These are phyloP conservation scores for Temnothorax nylanderi DNA, from an alignment of 1,140 invertebrate species.

Conservation along the genomic window DNA sequence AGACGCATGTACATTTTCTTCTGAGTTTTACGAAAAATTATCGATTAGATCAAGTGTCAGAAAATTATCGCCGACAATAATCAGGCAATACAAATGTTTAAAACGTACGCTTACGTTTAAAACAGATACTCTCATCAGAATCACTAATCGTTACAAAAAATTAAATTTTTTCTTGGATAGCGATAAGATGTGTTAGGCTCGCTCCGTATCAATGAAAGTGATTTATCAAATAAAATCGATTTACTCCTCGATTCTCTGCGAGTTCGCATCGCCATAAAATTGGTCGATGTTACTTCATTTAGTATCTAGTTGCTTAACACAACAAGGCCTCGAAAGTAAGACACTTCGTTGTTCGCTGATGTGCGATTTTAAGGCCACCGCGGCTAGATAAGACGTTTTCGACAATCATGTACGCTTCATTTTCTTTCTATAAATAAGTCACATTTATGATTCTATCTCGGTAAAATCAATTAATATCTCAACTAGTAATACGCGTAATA, in stretches of 20 bases:
- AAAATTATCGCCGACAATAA: slow-evolving; percentile 1
- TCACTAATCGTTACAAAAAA: not conserved
- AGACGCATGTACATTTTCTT: slow-evolving; percentile 63
- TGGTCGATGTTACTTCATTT: slow-evolving; percentile 41
- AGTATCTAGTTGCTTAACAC: slow-evolving; percentile 30
- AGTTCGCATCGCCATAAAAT: slow-evolving; percentile 34
- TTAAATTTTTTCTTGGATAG: not conserved
- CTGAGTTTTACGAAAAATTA: not conserved
- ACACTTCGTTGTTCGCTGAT: slow-evolving; percentile 67
- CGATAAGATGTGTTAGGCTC: not conserved
- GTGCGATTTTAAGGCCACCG: slow-evolving; percentile 70
- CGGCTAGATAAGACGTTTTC: slow-evolving; percentile 48
- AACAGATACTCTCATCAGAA: not conserved
- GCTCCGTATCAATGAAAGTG: not conserved
- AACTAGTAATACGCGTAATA: slow-evolving; percentile 19
- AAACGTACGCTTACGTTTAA: slow-evolving; percentile 10
- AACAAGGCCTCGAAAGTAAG: slow-evolving; percentile 72
- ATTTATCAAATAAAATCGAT: not conserved
- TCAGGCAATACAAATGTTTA: not conserved
- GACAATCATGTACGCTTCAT: not conserved
- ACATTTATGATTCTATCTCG: slow-evolving; percentile 9
- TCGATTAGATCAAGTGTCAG: slow-evolving; percentile 9
- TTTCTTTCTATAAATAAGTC: slow-evolving; percentile 16
- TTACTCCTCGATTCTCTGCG: slow-evolving; percentile 41
- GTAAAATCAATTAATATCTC: slow-evolving; percentile 17